A percentile compares a stretch with the other conserved stretches of the same genome.
Conservation (phyloP, 2,797 vertebrate genomes). For the Acestrorhynchus altus region DNA sequence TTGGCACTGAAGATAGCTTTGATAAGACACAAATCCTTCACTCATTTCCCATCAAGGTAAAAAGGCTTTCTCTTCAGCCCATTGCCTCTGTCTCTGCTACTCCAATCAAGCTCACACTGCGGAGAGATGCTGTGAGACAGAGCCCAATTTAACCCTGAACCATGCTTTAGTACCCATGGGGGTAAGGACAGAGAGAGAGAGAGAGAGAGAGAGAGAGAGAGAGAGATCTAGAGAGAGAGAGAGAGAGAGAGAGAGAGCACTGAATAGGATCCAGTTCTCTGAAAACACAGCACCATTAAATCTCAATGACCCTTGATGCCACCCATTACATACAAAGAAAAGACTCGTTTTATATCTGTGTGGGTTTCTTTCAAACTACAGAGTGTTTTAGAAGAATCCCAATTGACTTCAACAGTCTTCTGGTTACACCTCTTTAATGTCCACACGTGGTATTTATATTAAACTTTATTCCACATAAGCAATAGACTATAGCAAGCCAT, state of each 20-base stretch:
- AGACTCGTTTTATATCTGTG: conserved; percentile 31
- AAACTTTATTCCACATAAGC: background rate
- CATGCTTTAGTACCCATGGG: conserved; percentile 33
- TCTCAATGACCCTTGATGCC: conserved; percentile 38
- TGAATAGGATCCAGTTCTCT: conserved; percentile 43
- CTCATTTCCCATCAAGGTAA: conserved; percentile 32
- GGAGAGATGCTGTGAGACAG: conserved; percentile 32
- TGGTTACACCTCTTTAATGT: background rate
- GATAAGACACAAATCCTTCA: conserved; percentile 1
- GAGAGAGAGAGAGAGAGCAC: conserved; percentile 19
- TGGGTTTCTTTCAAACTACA: background rate
- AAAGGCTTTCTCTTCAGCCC: conserved; percentile 40
- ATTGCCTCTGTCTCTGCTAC: conserved; percentile 39
- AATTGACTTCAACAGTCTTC: background rate
- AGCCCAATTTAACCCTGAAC: conserved; percentile 45
- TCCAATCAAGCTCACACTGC: conserved; percentile 29
- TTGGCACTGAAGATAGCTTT: background rate
- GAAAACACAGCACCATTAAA: conserved; percentile 50
- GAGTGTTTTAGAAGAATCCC: conserved; percentile 22
- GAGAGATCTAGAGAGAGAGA: background rate
- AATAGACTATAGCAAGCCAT: conserved; percentile 14
- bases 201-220: no score
- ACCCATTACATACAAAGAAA: conserved; percentile 37
- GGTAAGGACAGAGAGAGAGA: background rate
- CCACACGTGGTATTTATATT: conserved; percentile 4